Conservation (phyloP, 2,797 vertebrate genomes). For the Crossoptilon crossoptilon region DNA sequence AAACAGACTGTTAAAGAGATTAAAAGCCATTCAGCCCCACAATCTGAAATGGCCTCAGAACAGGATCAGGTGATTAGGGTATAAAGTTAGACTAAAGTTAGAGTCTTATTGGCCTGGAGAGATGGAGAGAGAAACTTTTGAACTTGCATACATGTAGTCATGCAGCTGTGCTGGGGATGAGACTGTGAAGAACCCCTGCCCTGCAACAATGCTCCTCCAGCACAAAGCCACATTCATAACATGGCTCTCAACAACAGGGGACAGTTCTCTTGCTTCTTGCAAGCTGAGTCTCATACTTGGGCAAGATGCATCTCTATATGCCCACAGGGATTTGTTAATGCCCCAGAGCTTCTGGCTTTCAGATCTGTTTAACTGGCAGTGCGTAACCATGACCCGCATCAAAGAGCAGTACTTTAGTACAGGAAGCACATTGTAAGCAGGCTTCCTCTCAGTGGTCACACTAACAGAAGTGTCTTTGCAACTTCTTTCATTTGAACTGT, state of each 20-base stretch:
- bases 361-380: not conserved
- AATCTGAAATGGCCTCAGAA: not conserved
- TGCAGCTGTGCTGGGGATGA: not conserved
- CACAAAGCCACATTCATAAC: rapidly evolving
- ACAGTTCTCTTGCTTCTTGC: not conserved
- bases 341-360: not conserved
- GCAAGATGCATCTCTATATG: not conserved
- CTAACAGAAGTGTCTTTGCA: not conserved
- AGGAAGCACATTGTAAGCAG: not conserved
- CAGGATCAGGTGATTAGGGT: not conserved
- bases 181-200: not conserved
- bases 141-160: not conserved
- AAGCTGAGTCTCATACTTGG: not conserved
- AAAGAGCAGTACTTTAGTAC: not conserved
- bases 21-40: not conserved
- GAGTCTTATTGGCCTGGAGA: not conserved
- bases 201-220: not conserved
- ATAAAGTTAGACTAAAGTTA: not conserved
- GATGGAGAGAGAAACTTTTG: not conserved
- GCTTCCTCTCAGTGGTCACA: not conserved
- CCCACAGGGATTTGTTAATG: not conserved
- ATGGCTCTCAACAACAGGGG: not conserved
- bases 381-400: not conserved
- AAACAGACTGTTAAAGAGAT: not conserved
- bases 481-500: not conserved